Evolutionary conservation across 2,113 vertebrate genomes (phyloP).

Genomic region (Copsychus sechellarum): DNA sequence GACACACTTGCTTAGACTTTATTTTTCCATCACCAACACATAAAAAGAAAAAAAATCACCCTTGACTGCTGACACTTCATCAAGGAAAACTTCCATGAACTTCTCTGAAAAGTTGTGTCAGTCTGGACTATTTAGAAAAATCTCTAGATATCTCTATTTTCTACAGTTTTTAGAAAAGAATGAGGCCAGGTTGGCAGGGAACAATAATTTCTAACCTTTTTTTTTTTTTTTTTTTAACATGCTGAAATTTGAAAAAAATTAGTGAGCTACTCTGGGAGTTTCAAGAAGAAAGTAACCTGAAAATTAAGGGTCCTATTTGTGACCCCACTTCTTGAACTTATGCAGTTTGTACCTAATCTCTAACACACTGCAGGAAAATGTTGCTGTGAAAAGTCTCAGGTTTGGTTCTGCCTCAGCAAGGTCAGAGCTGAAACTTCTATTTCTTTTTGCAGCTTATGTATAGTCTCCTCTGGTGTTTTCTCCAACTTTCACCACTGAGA

Average conservation of each 20-base stretch:
- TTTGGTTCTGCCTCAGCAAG: background rate
- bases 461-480: background rate
- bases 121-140: background rate
- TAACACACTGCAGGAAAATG: fast-evolving
- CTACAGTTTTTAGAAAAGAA: background rate
- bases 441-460: background rate
- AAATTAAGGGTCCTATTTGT: background rate
- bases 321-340: fast-evolving
- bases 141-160: background rate
- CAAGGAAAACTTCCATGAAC: background rate
- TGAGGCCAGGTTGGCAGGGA: background rate
- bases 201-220: background rate
- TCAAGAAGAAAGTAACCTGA: background rate
- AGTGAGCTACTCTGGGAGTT: background rate
- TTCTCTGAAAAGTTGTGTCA: background rate
- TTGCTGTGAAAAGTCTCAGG: background rate
- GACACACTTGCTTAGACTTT: background rate
- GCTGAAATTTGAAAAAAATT: background rate
- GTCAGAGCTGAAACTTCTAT: background rate
- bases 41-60: fast-evolving
- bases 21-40: background rate
- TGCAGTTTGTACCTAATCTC: background rate
- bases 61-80: background rate
- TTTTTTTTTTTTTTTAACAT: no score
- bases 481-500: background rate